A percentile compares a stretch with the other conserved stretches of the same genome.
phyloP scores from a whole-genome alignment of 2,797 vertebrate genomes.

The Gila robusta region DNA sequence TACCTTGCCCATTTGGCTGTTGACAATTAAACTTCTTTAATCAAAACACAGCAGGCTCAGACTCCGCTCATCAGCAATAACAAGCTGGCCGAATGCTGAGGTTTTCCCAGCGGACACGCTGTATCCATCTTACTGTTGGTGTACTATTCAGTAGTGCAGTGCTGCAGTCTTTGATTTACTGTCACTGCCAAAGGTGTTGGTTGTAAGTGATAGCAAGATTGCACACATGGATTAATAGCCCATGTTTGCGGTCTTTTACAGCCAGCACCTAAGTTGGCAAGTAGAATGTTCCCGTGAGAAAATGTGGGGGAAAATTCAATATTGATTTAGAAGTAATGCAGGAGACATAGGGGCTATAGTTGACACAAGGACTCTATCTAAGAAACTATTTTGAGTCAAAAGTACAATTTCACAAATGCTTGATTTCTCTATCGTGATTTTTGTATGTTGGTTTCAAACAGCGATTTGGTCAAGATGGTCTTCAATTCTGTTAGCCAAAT shows the following conservation, averaged over 20 bases:
- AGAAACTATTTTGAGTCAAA: not conserved
- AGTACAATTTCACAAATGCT: not conserved
- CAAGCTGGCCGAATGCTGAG: slow-evolving; percentile 43
- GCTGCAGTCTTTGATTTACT: slow-evolving; percentile 41
- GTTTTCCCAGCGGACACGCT: not conserved
- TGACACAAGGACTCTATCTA: not conserved
- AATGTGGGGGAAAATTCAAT: slow-evolving; percentile 10
- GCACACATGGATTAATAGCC: slow-evolving; percentile 36
- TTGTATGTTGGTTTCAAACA: slow-evolving; percentile 7
- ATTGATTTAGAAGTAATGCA: slow-evolving; percentile 30
- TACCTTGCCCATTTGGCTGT: slow-evolving; percentile 70
- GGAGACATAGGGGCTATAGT: not conserved
- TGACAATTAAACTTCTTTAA: slow-evolving; percentile 73
- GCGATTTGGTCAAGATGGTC: not conserved
- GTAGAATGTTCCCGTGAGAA: not conserved
- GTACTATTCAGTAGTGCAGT: slow-evolving; percentile 19
- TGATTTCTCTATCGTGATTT: not conserved
- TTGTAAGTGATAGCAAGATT: slow-evolving; percentile 45
- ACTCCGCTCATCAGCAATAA: slow-evolving; percentile 52
- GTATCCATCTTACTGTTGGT: slow-evolving; percentile 25
- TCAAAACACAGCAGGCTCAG: slow-evolving; percentile 69
- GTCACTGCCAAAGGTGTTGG: slow-evolving; percentile 39
- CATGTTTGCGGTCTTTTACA: slow-evolving; percentile 32
- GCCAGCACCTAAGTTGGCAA: slow-evolving; percentile 25
- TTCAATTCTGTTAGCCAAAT: not conserved